Conservation (phyloP, 2,888 invertebrate species). For the Chrysodeixis includens region DNA sequence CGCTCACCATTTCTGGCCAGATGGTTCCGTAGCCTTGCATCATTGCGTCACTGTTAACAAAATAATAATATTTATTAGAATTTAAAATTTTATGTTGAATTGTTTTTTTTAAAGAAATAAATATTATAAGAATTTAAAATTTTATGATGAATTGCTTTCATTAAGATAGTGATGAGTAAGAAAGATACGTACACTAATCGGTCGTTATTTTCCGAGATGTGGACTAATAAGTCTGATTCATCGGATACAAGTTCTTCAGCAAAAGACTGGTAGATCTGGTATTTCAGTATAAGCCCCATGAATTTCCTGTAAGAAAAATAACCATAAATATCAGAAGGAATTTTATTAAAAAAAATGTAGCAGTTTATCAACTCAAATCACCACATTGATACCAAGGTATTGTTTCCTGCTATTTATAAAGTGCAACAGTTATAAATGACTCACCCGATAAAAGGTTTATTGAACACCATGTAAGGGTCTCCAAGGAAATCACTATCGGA, state of each 20-base stretch:
- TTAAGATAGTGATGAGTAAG: neutral
- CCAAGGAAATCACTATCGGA: conserved; percentile 86
- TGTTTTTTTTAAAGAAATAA: too few relatives aligned
- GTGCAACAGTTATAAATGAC: conserved; percentile 40
- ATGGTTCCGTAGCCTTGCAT: conserved; percentile 80
- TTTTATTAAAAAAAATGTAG: neutral
- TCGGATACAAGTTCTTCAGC: conserved; percentile 83
- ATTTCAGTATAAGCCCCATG: conserved; percentile 88
- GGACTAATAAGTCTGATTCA: conserved; percentile 81
- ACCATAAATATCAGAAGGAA: neutral
- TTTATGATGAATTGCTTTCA: too few relatives aligned
- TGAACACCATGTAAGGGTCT: conserved; percentile 85
- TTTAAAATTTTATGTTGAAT: neutral
- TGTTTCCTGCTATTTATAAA: neutral
- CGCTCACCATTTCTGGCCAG: conserved; percentile 86
- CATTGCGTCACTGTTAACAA: conserved; percentile 78
- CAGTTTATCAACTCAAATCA: neutral
- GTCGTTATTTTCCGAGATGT: conserved; percentile 78
- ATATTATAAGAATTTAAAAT: too few relatives aligned
- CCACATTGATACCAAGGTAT: neutral
- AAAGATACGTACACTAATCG: conserved; percentile 78
- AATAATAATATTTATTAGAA: neutral
- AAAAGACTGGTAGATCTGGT: conserved; percentile 88
- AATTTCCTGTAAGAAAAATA: conserved; percentile 84
- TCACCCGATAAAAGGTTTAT: conserved; percentile 89